Evolutionary conservation across 2,888 invertebrate species (phyloP).

Genomic region (Chorisops tibialis): DNA sequence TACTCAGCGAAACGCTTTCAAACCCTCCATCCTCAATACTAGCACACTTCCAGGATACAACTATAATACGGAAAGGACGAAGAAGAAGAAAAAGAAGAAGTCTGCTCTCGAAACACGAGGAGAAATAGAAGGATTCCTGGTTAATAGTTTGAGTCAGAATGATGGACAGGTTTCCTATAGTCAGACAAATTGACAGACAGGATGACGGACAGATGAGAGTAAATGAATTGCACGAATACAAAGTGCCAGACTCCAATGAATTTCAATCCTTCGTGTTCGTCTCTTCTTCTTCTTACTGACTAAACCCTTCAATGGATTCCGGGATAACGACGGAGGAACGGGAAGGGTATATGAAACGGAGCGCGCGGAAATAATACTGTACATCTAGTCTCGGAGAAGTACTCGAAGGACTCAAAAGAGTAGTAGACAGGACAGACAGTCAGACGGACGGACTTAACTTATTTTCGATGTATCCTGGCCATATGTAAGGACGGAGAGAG

Average conservation of each 20-base stretch:
- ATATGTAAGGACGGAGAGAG: background rate
- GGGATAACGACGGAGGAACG: background rate
- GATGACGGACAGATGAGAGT: constrained; percentile 52
- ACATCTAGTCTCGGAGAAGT: background rate
- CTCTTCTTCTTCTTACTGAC: constrained; percentile 4
- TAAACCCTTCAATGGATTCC: background rate
- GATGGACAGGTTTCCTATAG: constrained; percentile 48
- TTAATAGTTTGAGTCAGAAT: constrained; percentile 38
- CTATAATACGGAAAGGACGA: too few species aligned
- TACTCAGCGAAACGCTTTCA: too few species aligned
- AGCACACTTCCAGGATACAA: too few species aligned
- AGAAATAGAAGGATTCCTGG: constrained; percentile 2
- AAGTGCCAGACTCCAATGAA: constrained; percentile 4
- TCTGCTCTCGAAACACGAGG: background rate
- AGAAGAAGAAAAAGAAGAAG: too few species aligned
- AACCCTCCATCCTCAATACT: too few species aligned
- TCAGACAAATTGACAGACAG: constrained; percentile 52
- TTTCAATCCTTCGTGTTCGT: constrained; percentile 14
- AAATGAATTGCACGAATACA: constrained; percentile 36
- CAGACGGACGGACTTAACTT: constrained; percentile 16
- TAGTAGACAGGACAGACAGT: constrained; percentile 11
- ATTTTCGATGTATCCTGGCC: background rate
- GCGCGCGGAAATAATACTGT: too few species aligned
- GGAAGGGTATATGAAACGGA: too few species aligned
- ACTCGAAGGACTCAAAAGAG: background rate